Percentiles rank a stretch among this genome's conserved stretches.
Conservation (phyloP, 2,113 vertebrate genomes). For the Jaculus jaculus region DNA sequence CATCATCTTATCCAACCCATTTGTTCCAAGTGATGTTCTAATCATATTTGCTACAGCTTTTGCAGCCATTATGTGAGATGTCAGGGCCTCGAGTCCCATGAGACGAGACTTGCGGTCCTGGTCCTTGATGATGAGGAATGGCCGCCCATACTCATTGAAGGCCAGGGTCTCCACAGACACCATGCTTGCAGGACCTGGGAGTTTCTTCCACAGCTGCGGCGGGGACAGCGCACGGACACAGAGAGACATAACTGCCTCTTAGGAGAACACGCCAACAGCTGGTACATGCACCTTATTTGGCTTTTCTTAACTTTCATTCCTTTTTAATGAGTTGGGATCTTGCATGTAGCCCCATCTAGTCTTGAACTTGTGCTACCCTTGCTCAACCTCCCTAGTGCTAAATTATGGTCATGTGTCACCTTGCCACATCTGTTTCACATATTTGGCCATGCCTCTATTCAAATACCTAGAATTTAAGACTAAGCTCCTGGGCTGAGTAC, state of each 20-base stretch:
- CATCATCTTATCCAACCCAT: slow-evolving; percentile 99
- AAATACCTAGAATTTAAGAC: slow-evolving; percentile 7
- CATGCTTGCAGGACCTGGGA: slow-evolving; percentile 81
- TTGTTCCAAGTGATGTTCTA: slow-evolving; percentile 96
- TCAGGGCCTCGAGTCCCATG: slow-evolving; percentile 94
- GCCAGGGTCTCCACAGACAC: slow-evolving; percentile 93
- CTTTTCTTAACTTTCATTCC: no score
- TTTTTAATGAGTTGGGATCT: no score
- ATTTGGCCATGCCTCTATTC: background rate
- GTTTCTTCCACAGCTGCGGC: no score
- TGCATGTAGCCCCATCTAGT: no score
- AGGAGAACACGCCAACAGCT: no score
- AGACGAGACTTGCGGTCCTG: slow-evolving; percentile 96
- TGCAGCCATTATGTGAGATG: slow-evolving; percentile 99
- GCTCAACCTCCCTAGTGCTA: background rate
- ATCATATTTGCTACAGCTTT: slow-evolving; percentile 98
- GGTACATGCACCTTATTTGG: no score
- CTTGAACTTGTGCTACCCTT: no score
- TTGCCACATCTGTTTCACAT: background rate
- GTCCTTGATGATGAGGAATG: slow-evolving; percentile 98
- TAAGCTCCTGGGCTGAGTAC: background rate
- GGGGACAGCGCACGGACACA: no score
- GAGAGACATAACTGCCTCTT: no score
- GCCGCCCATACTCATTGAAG: slow-evolving; percentile 97
- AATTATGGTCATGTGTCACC: background rate